phyloP scores from a whole-genome alignment of 1,140 invertebrate species.

The Dolichoris vasculosae region DNA sequence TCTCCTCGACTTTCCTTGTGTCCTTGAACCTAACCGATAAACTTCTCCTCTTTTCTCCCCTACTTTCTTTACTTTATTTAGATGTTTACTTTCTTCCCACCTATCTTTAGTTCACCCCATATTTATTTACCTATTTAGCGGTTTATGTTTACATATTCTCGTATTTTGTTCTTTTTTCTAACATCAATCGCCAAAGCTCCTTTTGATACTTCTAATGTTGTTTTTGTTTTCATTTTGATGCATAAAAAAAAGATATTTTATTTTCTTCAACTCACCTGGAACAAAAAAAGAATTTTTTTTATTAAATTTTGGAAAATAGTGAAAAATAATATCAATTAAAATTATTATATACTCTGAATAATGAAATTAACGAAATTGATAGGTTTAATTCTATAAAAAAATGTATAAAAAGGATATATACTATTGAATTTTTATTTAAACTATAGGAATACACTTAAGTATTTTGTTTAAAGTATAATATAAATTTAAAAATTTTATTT shows the following conservation, averaged over 20 bases:
- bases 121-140: not conserved
- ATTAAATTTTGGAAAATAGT: not conserved
- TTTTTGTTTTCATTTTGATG: not conserved
- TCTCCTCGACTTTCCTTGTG: slow-evolving; percentile 53
- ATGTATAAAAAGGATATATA: too few relatives aligned
- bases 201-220: not conserved
- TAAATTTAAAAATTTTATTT: too few relatives aligned
- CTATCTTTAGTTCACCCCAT: slow-evolving; percentile 7
- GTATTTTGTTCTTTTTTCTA: not conserved
- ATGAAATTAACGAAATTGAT: too few relatives aligned
- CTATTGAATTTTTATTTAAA: too few relatives aligned
- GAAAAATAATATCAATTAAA: too few relatives aligned
- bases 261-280: slow-evolving; percentile 17
- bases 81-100: slow-evolving; percentile 34
- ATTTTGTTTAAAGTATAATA: too few relatives aligned
- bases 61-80: slow-evolving; percentile 45
- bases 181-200: not conserved
- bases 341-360: too few relatives aligned
- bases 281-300: not conserved
- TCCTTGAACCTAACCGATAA: slow-evolving; percentile 53
- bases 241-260: not conserved
- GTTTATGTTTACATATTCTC: not conserved
- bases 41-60: slow-evolving; percentile 34
- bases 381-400: too few relatives aligned
- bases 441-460: too few relatives aligned